Conservation (phyloP, 2,113 vertebrate species). For the Poeciliopsis prolifica region DNA sequence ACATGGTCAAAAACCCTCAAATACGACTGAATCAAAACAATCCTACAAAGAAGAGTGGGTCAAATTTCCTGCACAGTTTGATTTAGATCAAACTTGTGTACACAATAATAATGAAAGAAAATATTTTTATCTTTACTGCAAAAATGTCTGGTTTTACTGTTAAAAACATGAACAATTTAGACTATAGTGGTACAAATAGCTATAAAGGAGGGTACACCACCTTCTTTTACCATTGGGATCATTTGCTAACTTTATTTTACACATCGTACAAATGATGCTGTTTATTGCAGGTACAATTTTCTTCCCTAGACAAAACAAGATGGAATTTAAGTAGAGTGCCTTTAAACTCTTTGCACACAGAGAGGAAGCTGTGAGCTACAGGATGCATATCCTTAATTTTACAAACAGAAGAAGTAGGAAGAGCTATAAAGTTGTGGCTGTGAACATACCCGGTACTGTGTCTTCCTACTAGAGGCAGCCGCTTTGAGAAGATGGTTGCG, state of each 20-base stretch:
- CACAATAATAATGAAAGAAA: too few species aligned
- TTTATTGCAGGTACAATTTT: not conserved
- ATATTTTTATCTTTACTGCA: too few species aligned
- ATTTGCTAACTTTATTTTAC: too few species aligned
- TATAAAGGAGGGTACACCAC: too few species aligned
- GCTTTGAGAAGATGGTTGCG: constrained; percentile 69
- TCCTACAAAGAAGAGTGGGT: too few species aligned
- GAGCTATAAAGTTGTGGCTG: not conserved
- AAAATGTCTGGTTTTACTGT: too few species aligned
- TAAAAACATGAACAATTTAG: too few species aligned
- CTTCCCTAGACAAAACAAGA: constrained; percentile 7
- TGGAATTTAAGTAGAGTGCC: constrained; percentile 35
- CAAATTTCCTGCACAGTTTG: not conserved
- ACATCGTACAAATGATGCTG: too few species aligned
- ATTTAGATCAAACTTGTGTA: too few species aligned
- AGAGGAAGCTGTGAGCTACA: constrained; percentile 33
- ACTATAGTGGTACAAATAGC: too few species aligned
- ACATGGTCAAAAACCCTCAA: not conserved
- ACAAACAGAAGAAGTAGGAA: constrained; percentile 6
- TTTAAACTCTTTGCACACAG: not conserved
- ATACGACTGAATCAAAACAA: too few species aligned
- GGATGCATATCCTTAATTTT: constrained; percentile 20
- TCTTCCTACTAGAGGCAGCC: constrained; percentile 64
- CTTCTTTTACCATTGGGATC: too few species aligned
- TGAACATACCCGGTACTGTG: constrained; percentile 72